Base-by-base conservation (phyloP, 2,113 vertebrate species). In the Mormyrus iriodes region DNA sequence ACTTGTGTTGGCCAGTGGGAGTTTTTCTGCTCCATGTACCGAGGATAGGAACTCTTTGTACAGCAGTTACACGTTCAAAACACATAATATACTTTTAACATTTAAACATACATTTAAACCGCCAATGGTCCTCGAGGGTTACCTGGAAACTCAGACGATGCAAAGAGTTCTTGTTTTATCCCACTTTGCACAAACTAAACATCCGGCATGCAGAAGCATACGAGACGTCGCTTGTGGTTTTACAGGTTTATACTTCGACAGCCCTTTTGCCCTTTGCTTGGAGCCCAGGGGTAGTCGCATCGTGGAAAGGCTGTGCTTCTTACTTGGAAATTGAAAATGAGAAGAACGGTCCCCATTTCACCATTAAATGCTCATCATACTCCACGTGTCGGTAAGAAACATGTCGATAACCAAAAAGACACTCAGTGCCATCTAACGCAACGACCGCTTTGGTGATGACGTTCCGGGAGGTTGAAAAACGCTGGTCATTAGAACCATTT, bases 371-470 rank as follows among this genome's bases (percentile, higher is more conserved):
- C 52, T 61, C 53, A 24, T 12, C 31, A 44, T 21, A 19, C 51
- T 27, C 19, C 35, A 21, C 2, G 19, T 31, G 27, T 17, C 4
- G 2, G 7, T 6, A 44, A 31, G 27, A 42, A 55, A 53, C 42
- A 46, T 65, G 39, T 46, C 42, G 8, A 79, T 88, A 83, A 52
- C 86, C 89, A 35, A 83, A 89, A 61, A 69, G 39, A 76, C 84
- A 86, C 84, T 17, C 49, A 53, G 6, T 6, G 12, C 15, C 42
- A 24, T 51, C 48, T 12, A 86, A 13, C 4, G n/a, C 84, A 5
- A 35, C 1, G 27, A 4, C 15, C 69, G 31, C 27, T n/a, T 31
- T 31, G 48, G 24, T 3, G 21, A 13, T 31, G 48, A 51, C 24
- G 9, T 35, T 51, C n/a, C 24, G 35, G 44, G 48, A 51, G 24